Base-by-base conservation (phyloP, 2,888 invertebrate genomes). In the Leptogaster cylindrica region DNA sequence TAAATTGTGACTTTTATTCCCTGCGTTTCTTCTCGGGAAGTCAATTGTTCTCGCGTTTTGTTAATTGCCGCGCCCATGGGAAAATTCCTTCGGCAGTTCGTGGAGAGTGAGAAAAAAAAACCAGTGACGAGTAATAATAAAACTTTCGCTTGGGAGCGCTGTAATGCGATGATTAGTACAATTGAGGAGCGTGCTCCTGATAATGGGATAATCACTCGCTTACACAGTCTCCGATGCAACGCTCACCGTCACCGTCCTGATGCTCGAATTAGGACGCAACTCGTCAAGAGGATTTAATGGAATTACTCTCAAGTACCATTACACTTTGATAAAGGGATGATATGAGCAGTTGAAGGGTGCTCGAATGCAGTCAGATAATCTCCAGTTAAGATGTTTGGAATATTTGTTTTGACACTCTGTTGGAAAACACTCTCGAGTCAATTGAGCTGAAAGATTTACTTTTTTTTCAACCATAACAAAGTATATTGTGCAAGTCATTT, bases 161-260 rank as follows among this genome's bases (percentile, higher is more conserved):
- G 61, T 67, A 65, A 69, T 67, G 67, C 55, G 67, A 65, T 70
- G 70, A 70, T 70, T 70, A 67, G 67, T 50, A 23, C 67, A 51
- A 70, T 67, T 67, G 65, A 61, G 55, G 41, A 69, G 51, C 58
- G 65, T 65, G 65, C 51, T 58, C 65, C 44, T 31, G 65, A 70
- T 67, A 67, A 67, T 65, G 67, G 67, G 67, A 67, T 69, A 67
- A 70, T 67, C 70, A 65, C 8, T 64, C 61, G 51, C 65, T 70
- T 67, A 67, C 67, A 70, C 31, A 65, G 63, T n/a, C n/a, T n/a
- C 31, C 36, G 0, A n/a, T 14, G 10, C 27, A 23, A 28, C 5
- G 16, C 61, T 4, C 25, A n/a, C 16, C 12, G n/a, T 28, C 2
- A 5, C 12, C 25, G 23, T 50, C 27, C 27, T 51, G 51, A 16